These are phyloP conservation scores for Xanthorhoe designata DNA, from an alignment of 2,888 invertebrate genomes.

Conservation along the genomic window DNA sequence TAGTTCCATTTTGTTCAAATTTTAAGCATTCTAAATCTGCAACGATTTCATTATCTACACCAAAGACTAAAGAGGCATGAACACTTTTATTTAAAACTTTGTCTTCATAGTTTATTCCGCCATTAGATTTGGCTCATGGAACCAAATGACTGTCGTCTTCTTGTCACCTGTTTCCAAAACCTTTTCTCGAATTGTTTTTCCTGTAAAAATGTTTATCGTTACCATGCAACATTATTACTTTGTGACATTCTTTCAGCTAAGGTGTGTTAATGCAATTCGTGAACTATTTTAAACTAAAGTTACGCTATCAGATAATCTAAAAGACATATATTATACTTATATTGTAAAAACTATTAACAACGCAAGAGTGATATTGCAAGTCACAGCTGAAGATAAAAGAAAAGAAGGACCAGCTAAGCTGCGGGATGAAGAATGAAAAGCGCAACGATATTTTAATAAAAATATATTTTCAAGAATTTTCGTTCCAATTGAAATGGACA, in stretches of 20 bases:
- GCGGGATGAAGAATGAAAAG: constrained; percentile 81
- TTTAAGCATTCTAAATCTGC: neutral
- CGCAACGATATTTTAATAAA: constrained; percentile 75
- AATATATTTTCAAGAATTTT: constrained; percentile 81
- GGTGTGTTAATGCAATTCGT: constrained; percentile 1
- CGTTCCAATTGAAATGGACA: constrained; percentile 79
- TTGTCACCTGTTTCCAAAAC: constrained; percentile 92
- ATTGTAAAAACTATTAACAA: neutral
- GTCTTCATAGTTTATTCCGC: constrained; percentile 27
- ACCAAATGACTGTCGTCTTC: constrained; percentile 87
- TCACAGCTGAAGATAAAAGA: constrained; percentile 33
- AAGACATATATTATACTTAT: neutral
- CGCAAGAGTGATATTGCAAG: constrained; percentile 31
- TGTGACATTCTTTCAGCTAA: neutral
- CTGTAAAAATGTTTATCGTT: constrained; percentile 75
- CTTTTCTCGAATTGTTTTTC: constrained; percentile 91
- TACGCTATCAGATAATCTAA: neutral
- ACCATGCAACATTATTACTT: constrained; percentile 20
- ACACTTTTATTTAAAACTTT: constrained; percentile 53
- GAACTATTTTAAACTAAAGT: constrained; percentile 7
- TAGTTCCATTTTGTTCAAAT: constrained; percentile 1
- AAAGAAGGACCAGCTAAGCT: constrained; percentile 61
- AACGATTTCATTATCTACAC: constrained; percentile 38
- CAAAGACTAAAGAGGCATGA: constrained; percentile 45
- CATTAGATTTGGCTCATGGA: constrained; percentile 77